A percentile compares a stretch with the other conserved stretches of the same genome.
Evolutionary conservation across 64 coral and sea anemone species (phyloP).

Genomic region (Porites lutea): DNA sequence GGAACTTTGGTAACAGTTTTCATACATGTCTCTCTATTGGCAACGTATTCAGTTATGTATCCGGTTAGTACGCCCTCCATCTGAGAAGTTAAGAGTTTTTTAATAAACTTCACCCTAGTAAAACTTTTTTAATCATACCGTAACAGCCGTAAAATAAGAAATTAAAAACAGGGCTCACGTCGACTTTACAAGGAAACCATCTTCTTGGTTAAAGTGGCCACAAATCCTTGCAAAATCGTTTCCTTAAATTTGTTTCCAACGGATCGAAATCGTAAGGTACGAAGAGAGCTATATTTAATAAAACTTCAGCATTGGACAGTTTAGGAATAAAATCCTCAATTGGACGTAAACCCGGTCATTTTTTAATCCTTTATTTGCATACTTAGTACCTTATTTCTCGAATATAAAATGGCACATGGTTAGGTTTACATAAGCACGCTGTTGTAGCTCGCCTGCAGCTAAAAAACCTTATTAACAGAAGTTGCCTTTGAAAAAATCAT

Average conservation of each 20-base stretch:
- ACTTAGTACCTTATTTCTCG: neutral
- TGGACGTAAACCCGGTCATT: no score
- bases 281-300: no score
- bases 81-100: constrained; percentile 32
- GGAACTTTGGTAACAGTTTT: neutral
- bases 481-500: constrained; percentile 19
- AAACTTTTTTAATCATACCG: constrained; percentile 21
- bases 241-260: constrained; percentile 26
- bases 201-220: neutral
- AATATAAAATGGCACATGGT: neutral
- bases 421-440: neutral
- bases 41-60: constrained; percentile 14
- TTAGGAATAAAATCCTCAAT: no score
- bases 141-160: constrained; percentile 31
- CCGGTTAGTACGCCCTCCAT: neutral
- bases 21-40: neutral
- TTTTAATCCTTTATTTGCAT: neutral
- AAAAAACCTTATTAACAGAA: constrained; percentile 28
- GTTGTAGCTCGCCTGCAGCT: constrained; percentile 24
- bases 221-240: constrained; percentile 33
- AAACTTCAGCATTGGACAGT: no score
- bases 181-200: neutral
- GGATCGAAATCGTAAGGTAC: neutral
- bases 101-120: constrained; percentile 45
- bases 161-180: neutral